Evolutionary conservation across 2,113 vertebrate species (phyloP), one percentile per base, ranked within the genome.

Genomic region (Tretioscincus oriximinensis): DNA sequence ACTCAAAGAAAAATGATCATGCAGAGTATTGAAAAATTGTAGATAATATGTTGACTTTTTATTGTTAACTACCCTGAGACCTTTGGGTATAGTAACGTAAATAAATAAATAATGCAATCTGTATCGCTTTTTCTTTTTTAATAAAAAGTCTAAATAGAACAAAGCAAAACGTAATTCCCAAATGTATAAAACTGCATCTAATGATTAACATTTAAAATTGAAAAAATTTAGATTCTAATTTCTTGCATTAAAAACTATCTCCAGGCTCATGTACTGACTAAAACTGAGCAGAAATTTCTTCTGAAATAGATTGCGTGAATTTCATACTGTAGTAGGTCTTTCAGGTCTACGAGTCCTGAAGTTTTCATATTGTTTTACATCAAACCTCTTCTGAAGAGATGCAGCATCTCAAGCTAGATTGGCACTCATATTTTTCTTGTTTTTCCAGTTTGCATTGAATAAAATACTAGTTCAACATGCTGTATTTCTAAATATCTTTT

Each of bases 181-280:
- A 90, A 83, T 77, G 90, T 87, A 92, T 93, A 91, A 90, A 83
- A 76, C 65, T 81, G 84, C 84, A 76, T 61, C 64, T 14, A 18
- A 69, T 10, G 60, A 80, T 61, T 70, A 45, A 22, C n/a, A 26
- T 7, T 60, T 64, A 87, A 87, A 90, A 80, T n/a, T n/a, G n/a
- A n/a, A n/a, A n/a, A n/a, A n/a, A n/a, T n/a, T n/a, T n/a, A n/a
- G n/a, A n/a, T n/a, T n/a, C n/a, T 0, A 86, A 69, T 28, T 12
- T 29, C 72, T 78, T 64, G 61, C 61, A 81, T 54, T 86, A 75
- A 84, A 73, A 24, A 66, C 67, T 67, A 51, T 49, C 64, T 75
- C 26, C 51, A 22, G 11, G 1, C 1, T 58, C 65, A 69, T 29
- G 69, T 68, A 26, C 11, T 75, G 77, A 60, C 67, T 26, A 81